phyloP scores from a whole-genome alignment of 2,888 invertebrate species.

The Nowickia ferox region DNA sequence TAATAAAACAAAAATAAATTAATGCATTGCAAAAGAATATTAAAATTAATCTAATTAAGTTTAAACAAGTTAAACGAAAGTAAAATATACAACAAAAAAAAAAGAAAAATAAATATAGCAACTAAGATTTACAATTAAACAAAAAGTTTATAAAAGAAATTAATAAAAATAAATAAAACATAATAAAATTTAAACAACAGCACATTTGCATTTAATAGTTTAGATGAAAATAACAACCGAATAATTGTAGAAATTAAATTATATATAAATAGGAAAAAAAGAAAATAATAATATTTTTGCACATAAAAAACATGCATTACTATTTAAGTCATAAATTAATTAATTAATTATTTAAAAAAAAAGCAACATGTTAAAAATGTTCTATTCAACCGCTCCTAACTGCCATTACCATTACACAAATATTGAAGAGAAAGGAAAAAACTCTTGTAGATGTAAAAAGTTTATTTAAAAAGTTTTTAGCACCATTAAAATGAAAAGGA shows the following conservation, averaged over 20 bases:
- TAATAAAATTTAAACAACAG: constrained; percentile 65
- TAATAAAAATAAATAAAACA: constrained; percentile 41
- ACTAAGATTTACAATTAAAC: constrained; percentile 51
- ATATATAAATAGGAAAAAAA: constrained; percentile 25
- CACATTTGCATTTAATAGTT: constrained; percentile 73
- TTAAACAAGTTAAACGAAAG: constrained; percentile 74
- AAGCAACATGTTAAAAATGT: constrained; percentile 25
- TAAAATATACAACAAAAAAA: constrained; percentile 35
- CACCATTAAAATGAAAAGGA: constrained; percentile 40
- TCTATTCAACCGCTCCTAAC: constrained; percentile 55
- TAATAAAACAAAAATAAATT: constrained; percentile 37
- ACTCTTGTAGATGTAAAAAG: constrained; percentile 22
- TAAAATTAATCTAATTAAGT: not conserved
- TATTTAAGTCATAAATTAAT: constrained; percentile 13
- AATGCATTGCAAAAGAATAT: constrained; percentile 6
- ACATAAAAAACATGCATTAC: constrained; percentile 61
- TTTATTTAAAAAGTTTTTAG: constrained; percentile 4
- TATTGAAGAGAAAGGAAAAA: constrained; percentile 6
- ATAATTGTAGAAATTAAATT: constrained; percentile 71
- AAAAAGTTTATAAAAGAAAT: constrained; percentile 49
- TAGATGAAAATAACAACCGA: constrained; percentile 73
- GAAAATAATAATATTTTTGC: constrained; percentile 63
- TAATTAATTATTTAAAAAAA: not conserved
- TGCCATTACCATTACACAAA: constrained; percentile 57
- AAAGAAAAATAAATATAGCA: not conserved